These are phyloP conservation scores for Thaumatotibia leucotreta DNA, from an alignment of 1,140 invertebrate species.

Conservation along the genomic window DNA sequence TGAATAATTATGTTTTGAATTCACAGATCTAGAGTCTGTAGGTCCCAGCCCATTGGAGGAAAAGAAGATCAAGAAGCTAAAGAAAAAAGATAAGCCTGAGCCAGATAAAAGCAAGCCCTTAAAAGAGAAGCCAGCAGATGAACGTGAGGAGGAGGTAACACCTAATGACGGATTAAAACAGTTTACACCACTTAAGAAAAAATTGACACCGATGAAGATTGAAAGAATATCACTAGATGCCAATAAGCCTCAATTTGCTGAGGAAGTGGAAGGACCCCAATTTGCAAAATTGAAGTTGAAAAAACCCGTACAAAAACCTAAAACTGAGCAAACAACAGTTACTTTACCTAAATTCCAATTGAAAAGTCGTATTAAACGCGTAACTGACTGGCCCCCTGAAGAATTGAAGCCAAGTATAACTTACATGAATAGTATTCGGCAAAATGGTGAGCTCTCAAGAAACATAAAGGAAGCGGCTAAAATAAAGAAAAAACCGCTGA, in stretches of 20 bases:
- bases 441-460: constrained; percentile 82
- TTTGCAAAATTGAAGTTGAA: constrained; percentile 80
- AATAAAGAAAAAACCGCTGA: constrained; percentile 79
- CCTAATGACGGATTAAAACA: neutral
- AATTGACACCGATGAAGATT: constrained; percentile 45
- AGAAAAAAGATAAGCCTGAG: constrained; percentile 34
- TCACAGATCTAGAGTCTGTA: neutral
- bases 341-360: constrained; percentile 81
- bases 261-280: constrained; percentile 68
- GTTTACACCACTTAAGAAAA: constrained; percentile 58
- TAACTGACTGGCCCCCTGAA: constrained; percentile 79
- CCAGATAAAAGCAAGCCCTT: constrained; percentile 31
- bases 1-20: neutral
- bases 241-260: constrained; percentile 63
- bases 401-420: constrained; percentile 72
- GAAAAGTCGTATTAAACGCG: constrained; percentile 79
- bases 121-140: neutral
- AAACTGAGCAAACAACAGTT: constrained; percentile 65
- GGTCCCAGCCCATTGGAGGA: neutral
- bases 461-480: constrained; percentile 83
- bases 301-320: constrained; percentile 72
- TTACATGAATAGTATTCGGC: constrained; percentile 74
- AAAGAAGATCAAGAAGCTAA: constrained; percentile 18
- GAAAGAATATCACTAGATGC: constrained; percentile 57
- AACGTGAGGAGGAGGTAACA: neutral